A percentile compares a stretch with the other conserved stretches of the same genome.
Evolutionary conservation across 2,888 invertebrate genomes (phyloP).

Genomic region (Macropis europaea): DNA sequence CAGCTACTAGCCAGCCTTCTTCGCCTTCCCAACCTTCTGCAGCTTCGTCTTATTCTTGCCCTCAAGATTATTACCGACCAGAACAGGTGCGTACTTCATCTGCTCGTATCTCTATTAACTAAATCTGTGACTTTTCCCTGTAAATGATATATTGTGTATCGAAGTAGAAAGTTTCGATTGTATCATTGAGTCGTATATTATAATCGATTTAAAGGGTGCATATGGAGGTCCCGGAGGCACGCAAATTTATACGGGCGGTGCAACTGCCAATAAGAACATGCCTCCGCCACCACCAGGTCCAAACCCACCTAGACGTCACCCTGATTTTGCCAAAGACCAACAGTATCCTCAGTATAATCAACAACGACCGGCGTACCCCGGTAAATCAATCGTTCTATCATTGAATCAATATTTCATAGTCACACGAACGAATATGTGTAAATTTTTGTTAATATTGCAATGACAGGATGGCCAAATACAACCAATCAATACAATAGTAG

Average conservation of each 20-base stretch:
- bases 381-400: conserved; percentile 78
- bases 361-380: conserved; percentile 84
- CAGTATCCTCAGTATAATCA: conserved; percentile 85
- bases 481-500: conserved; percentile 79
- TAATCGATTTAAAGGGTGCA: conserved; percentile 63
- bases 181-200: not conserved
- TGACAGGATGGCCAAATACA: conserved; percentile 84
- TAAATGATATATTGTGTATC: not conserved
- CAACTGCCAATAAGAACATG: conserved; percentile 82
- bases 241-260: conserved; percentile 80
- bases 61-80: conserved; percentile 81
- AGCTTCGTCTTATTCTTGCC: conserved; percentile 79
- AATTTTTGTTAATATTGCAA: not conserved
- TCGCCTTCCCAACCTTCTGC: conserved; percentile 88
- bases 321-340: conserved; percentile 90
- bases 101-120: not conserved
- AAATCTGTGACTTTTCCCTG: too few species aligned
- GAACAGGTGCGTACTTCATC: conserved; percentile 83
- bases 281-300: conserved; percentile 84
- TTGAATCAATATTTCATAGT: too few species aligned
- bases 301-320: conserved; percentile 87
- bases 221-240: conserved; percentile 77
- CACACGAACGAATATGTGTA: too few species aligned
- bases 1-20: conserved; percentile 89
- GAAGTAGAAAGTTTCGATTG: not conserved